These are phyloP conservation scores for Daphoenositta chrysoptera DNA, from an alignment of 2,113 vertebrate genomes.

Conservation along the genomic window DNA sequence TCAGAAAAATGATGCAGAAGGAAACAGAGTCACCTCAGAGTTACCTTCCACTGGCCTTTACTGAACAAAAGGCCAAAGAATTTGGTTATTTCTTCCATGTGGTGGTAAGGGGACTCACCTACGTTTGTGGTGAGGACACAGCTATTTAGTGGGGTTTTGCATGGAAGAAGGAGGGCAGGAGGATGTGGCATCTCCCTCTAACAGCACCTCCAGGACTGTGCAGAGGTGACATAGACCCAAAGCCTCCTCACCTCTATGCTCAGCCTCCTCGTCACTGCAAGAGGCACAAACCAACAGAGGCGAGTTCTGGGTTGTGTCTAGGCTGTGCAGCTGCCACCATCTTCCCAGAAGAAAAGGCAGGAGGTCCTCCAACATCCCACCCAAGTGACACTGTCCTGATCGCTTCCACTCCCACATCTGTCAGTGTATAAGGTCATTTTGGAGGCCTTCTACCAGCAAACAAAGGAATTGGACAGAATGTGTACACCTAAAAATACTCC, in stretches of 20 bases:
- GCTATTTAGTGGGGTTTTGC: background rate
- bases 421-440: background rate
- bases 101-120: background rate
- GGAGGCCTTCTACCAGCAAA: background rate
- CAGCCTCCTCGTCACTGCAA: background rate
- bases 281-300: background rate
- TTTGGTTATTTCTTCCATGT: background rate
- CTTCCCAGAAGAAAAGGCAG: background rate
- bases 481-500: background rate
- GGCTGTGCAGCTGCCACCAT: background rate
- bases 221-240: background rate
- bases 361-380: background rate
- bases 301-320: background rate
- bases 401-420: background rate
- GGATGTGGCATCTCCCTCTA: background rate
- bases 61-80: background rate
- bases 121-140: background rate
- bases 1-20: background rate
- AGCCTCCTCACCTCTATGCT: background rate
- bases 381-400: background rate
- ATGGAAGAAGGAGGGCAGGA: background rate
- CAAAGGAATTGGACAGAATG: background rate
- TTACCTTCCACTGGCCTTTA: constrained; percentile 11
- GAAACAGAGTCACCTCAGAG: background rate
- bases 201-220: background rate